Evolutionary conservation across 2,113 vertebrate genomes (phyloP), one percentile per base, ranked within the genome.

Genomic region (Synchiropus splendidus): DNA sequence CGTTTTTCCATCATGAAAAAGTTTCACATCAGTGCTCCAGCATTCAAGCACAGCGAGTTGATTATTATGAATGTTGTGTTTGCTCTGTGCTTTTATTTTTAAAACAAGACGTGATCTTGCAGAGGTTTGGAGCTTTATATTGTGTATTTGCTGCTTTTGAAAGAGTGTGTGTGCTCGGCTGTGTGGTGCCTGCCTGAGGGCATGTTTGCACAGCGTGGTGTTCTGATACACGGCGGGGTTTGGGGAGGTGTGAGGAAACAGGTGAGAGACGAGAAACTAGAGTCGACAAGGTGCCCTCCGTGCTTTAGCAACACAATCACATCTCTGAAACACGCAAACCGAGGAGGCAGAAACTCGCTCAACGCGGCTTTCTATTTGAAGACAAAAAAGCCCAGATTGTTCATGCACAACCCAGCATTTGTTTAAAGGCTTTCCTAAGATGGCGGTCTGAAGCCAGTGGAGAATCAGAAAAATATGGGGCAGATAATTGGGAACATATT

Each of bases 401-500:
- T 48, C 1, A 10, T 54, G 42, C 40, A 48, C 59, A 75, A 71
- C 50, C 55, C 53, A 38, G 8, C 56, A 67, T 60, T 69, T 69
- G 67, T 74, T 67, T 71, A 37, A 47, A 61, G 59, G 52, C 65
- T 62, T 60, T 54, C 55, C 55, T 58, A 43, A 55, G 71, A 79
- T 66, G 62, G 51, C 69, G 55, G 64, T 72, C 67, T 74, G 72
- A 53, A 50, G 54, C 32, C 42, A 68, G 58, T 75, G 75, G 60
- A 51, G 65, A 81, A 79, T 77, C 69, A 67, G 65, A 61, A 53
- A 71, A 71, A 62, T 68, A 65, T 65, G 66, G 66, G 46, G 60
- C 42, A 62, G 65, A 70, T 81, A 75, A 81, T 78, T 77, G 63
- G 63, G 63, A 79, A 59, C 76, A 79, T 70, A 55, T 67, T 54